These are phyloP conservation scores for Synergus japonicus DNA, from an alignment of 2,888 invertebrate genomes.

Conservation along the genomic window DNA sequence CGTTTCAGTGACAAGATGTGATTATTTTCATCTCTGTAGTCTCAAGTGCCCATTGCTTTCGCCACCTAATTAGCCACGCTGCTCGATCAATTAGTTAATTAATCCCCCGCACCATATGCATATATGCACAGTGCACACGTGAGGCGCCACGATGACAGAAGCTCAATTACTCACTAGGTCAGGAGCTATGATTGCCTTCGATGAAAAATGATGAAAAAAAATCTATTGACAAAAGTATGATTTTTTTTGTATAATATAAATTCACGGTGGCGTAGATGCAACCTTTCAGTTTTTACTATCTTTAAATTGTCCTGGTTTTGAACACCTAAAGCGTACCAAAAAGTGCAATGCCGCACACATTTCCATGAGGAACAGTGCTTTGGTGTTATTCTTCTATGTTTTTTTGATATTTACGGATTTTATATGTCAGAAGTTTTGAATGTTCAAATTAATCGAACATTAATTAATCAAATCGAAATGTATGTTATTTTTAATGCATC, in stretches of 20 bases:
- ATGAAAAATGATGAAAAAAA: no score
- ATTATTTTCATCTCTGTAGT: constrained; percentile 19
- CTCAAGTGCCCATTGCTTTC: constrained; percentile 6
- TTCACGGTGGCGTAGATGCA: no score
- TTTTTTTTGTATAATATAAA: no score
- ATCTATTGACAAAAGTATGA: no score
- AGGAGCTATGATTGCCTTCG: neutral
- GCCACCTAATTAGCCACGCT: constrained; percentile 15
- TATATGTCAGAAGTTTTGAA: neutral
- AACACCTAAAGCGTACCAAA: neutral
- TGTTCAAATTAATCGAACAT: no score
- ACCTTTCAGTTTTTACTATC: no score
- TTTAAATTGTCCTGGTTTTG: no score
- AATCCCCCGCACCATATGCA: constrained; percentile 50
- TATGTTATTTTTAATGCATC: neutral
- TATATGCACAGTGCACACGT: constrained; percentile 12
- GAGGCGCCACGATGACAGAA: constrained; percentile 20
- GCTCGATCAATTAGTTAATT: constrained; percentile 64
- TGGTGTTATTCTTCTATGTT: no score
- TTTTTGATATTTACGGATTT: neutral
- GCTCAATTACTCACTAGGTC: constrained; percentile 11
- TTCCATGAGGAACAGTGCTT: no score
- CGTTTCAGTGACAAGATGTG: neutral
- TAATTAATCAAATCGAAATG: no score
- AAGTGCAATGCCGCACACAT: constrained; percentile 26